A percentile compares a stretch with the other conserved stretches of the same genome.
Conservation (phyloP, 2,888 invertebrate species). For the Cheilosia grossa region DNA sequence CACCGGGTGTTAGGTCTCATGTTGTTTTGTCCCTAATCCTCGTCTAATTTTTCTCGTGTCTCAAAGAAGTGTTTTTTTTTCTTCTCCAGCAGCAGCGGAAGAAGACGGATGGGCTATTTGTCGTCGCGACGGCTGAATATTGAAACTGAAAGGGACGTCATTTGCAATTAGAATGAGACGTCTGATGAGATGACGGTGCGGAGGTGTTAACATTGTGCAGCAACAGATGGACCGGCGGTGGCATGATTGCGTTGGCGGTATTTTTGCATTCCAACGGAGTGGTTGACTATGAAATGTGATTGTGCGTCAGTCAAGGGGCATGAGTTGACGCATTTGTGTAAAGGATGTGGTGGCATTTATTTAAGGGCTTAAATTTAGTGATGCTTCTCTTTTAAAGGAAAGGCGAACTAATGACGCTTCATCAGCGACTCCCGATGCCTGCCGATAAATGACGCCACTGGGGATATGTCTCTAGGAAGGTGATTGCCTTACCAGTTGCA, state of each 20-base stretch:
- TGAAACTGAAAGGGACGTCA: conserved; percentile 52
- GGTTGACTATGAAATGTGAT: conserved; percentile 2
- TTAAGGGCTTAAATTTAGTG: no score
- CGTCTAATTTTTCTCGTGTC: conserved; percentile 55
- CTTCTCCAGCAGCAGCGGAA: conserved; percentile 18
- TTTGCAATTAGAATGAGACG: conserved; percentile 50
- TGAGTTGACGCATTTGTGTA: not conserved
- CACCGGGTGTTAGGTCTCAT: conserved; percentile 72
- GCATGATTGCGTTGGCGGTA: conserved; percentile 22
- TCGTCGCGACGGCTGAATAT: conserved; percentile 67
- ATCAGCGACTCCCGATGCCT: no score
- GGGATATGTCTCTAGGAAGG: no score
- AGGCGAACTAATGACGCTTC: no score
- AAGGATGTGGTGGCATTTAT: not conserved
- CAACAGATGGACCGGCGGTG: conserved; percentile 44
- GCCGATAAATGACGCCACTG: no score
- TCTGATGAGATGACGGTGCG: not conserved
- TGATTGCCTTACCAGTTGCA: no score
- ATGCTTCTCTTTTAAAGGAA: no score
- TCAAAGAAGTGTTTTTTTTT: conserved; percentile 48
- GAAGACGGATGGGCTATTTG: conserved; percentile 63
- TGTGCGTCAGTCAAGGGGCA: not conserved
- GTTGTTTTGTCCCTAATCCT: conserved; percentile 70
- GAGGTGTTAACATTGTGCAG: not conserved
- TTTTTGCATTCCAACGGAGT: conserved; percentile 4